Evolutionary conservation across 1,140 invertebrate species (phyloP), one percentile per base, ranked within the genome.

Genomic region (Eulimnadia texana): DNA sequence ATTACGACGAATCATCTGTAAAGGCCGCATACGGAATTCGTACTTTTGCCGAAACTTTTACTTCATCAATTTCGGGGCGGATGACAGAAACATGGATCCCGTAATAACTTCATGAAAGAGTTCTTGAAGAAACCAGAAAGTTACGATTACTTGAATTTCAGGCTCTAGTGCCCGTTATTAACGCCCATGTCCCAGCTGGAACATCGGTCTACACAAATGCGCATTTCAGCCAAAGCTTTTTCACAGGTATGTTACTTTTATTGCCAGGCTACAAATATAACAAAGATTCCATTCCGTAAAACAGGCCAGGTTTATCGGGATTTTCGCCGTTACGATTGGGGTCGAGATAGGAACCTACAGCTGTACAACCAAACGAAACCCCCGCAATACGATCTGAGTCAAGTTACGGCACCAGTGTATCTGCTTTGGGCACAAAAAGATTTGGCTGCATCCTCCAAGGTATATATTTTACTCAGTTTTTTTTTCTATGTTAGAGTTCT

Each of bases 351-450:
- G 3, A 86, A 86, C 68, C 67, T 76, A 19, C 59, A 70, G 23
- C 71, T 72, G 16, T 82, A 84, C 67, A 81, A 82, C 3, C 73
- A 71, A 27, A 58, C 66, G 0, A 69, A 68, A 33, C 85, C 87
- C n/a, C 85, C 85, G 2, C 68, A 75, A 52, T 90, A 89, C 67
- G 71, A 81, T 60, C 65, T 85, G 1, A 73, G 68, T 16, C 78
- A 80, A 49, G 77, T 86, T 2, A 76, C 72, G 29, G 74, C 82
- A 13, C 84, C 85, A 1, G 74, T 84, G 1, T 80, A 78, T 53
- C 70, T 88, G 24, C 82, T 83, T 60, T n/a, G n/a, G n/a, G n/a
- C n/a, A n/a, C n/a, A n/a, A n/a, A n/a, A n/a, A n/a, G n/a, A n/a
- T n/a, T n/a, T n/a, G n/a, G n/a, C n/a, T n/a, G n/a, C n/a, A n/a